Evolutionary conservation across 2,113 vertebrate species (phyloP).

Genomic region (Rhinoderma darwinii): DNA sequence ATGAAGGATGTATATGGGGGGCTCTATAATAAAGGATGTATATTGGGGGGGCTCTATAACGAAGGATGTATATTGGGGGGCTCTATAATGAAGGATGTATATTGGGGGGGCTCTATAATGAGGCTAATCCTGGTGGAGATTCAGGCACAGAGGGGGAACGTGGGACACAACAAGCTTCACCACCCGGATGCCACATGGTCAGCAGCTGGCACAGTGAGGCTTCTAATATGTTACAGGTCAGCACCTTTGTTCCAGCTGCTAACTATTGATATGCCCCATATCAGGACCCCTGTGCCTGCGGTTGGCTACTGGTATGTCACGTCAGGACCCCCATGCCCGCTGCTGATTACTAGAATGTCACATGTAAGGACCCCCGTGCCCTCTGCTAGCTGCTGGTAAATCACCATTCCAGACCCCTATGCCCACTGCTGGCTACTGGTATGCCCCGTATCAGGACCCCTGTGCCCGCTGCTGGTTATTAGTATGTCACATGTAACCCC

Average conservation of each 20-base stretch:
- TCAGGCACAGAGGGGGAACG: no score
- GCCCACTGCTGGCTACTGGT: background rate
- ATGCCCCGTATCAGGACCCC: background rate
- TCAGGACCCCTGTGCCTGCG: no score
- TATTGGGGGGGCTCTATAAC: no score
- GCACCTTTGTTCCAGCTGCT: no score
- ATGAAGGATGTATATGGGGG: no score
- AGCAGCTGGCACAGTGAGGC: background rate
- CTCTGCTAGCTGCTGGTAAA: background rate
- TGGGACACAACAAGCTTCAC: background rate
- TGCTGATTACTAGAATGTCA: background rate
- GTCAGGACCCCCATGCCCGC: background rate
- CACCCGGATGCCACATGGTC: background rate
- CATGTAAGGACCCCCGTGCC: background rate
- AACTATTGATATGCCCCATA: no score
- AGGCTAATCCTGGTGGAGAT: no score
- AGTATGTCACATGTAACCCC: background rate
- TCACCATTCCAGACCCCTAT: background rate
- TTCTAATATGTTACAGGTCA: no score
- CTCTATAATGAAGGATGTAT: no score
- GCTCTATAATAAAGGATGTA: no score
- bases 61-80: no score
- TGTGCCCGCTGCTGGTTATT: background rate
- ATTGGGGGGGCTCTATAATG: no score
- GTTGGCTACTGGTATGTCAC: background rate